Evolutionary conservation across 2,888 invertebrate genomes (phyloP), one percentile per base, ranked within the genome.

Genomic region (Ormyrus labotus): DNA sequence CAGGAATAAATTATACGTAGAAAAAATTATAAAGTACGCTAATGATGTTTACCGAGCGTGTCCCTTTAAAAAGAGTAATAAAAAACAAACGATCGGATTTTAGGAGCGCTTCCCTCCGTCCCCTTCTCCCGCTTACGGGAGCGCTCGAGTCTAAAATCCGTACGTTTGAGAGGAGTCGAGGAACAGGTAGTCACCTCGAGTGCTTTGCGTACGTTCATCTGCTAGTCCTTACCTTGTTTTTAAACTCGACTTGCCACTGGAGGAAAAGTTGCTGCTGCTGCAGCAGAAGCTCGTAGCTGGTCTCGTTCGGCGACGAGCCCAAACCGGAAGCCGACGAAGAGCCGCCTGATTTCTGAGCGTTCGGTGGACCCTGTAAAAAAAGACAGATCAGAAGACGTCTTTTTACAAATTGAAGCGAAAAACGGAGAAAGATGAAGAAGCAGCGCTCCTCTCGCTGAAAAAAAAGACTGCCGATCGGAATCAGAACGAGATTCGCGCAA

Each of bases 251-350:
- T 90, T 96, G 95, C 93, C 95, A 95, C 90, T 97, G 97, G 75
- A 99, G 93, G 81, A 98, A 94, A 85, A 99, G 91, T 89, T 98
- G 98, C 89, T 99, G 99, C 88, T 99, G 99, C 88, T 98, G 96
- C 82, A 99, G 92, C 75, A 98, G 93, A 84, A 98, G 91, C 90
- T 98, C 97, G 91, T 98, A 98, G 8, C 96, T 96, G 7, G 96
- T 97, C 91, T 98, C 97, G 47, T 92, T 92, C 72, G 92, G 88
- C 57, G 90, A 85, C 85, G 86, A 83, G 55, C 87, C 87, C 79
- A 89, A 86, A 72, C 87, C 87, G 82, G 88, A 87, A 82, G 89
- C 90, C 10, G 93, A 92, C 10, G 94, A 93, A 34, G 93, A 92
- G 68, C 90, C 90, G 9, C 78, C 61, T 71, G 93, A 93, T 88